Evolutionary conservation across 2,888 invertebrate species (phyloP), one percentile per base, ranked within the genome.

Genomic region (Neria commutata): DNA sequence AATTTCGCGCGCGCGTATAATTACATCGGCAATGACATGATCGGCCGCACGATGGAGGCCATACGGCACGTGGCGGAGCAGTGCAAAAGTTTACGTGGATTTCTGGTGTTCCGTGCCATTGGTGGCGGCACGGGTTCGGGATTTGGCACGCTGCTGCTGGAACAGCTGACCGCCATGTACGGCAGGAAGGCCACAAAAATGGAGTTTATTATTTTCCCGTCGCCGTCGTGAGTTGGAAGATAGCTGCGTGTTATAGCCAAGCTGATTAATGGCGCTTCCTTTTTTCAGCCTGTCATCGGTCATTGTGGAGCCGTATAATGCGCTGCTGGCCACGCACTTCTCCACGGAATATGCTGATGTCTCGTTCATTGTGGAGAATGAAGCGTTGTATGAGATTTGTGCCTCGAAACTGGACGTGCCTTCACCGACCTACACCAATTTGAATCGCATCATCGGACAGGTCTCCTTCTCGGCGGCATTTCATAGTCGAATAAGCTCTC

Each of bases 1-100:
- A 93, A 93, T 80, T 94, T 89, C 76, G 92, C 92, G 0, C 85
- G 92, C 25, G 93, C 94, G 6, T 91, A 90, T 70, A 92, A 90
- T 76, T 86, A 89, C 1, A 86, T 94, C 58, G 94, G 92, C 1
- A 84, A 85, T 54, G 91, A 92, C 79, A 87, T 91, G 81, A 84
- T 92, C 19, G 90, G 91, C 65, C 68, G 89, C 2, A 88, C 89
- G 1, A 78, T 94, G 68, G 90, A 94, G 74, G 84, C 91, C 72
- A 83, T 90, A 21, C 83, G 90, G 51, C 77, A 86, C 58, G 83
- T 86, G 1, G 87, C 87, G 2, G 91, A 91, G 68, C 83, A 84
- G 10, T 91, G 91, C 67, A 79, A 77, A 26, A 83, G 84, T 50
- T 81, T 90, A 6, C 87, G 85, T 55, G 88, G 88, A 0, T 88